phyloP scores from a whole-genome alignment of 2,113 vertebrate genomes.

The Ornithorhynchus anatinus region DNA sequence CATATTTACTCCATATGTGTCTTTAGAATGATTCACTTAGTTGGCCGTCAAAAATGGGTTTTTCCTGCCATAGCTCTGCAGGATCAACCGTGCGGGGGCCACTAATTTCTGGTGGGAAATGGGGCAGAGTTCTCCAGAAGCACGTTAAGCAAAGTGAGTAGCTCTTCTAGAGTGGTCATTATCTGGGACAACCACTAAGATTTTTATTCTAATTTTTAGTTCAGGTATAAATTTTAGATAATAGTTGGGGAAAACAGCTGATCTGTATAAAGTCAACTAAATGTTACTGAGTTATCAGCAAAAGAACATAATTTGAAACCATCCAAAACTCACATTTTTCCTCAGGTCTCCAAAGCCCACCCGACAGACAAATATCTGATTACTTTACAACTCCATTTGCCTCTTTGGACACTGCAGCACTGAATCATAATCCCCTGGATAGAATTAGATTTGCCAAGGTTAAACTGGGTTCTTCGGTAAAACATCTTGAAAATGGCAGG shows the following conservation, averaged over 20 bases:
- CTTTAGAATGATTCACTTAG: constrained; percentile 27
- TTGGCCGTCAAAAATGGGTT: constrained; percentile 18
- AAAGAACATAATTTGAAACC: neutral
- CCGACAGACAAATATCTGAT: neutral
- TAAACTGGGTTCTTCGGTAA: no score
- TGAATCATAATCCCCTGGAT: no score
- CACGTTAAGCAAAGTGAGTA: neutral
- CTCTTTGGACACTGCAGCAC: no score
- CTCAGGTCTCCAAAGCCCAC: neutral
- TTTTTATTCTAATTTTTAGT: neutral
- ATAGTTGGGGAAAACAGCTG: neutral
- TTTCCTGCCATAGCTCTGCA: constrained; percentile 15
- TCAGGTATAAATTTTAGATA: neutral
- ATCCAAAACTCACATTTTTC: neutral
- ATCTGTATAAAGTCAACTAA: neutral
- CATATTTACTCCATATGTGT: constrained; percentile 55
- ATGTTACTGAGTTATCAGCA: neutral
- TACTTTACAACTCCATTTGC: neutral
- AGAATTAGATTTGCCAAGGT: no score
- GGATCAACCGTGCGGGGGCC: no score
- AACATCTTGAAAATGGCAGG: no score
- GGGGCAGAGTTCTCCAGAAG: neutral
- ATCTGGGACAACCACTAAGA: neutral
- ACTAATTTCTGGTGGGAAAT: neutral
- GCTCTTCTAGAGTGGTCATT: neutral